These are phyloP conservation scores for Xiphias gladius DNA, from an alignment of 2,113 vertebrate species.

Conservation along the genomic window DNA sequence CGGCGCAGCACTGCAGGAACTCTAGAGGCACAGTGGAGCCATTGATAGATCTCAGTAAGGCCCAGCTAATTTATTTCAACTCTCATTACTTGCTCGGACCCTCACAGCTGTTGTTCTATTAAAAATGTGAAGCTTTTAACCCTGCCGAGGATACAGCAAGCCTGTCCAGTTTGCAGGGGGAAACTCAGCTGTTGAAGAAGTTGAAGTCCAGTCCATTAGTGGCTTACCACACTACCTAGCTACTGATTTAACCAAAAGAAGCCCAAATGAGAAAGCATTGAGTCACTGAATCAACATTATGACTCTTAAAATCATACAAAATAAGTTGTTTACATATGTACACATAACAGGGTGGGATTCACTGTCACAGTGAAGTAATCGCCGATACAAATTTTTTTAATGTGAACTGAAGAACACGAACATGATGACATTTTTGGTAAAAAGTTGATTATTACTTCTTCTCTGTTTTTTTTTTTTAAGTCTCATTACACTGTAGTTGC, in stretches of 20 bases:
- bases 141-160: constrained; percentile 76
- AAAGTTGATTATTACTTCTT: too few species aligned
- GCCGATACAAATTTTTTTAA: too few species aligned
- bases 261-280: not conserved
- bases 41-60: constrained; percentile 84
- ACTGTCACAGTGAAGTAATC: too few species aligned
- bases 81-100: constrained; percentile 84
- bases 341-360: too few species aligned
- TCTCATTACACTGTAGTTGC: too few species aligned
- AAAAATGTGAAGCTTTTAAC: constrained; percentile 88
- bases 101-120: constrained; percentile 87
- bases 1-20: not conserved
- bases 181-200: constrained; percentile 66
- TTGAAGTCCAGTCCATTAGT: not conserved
- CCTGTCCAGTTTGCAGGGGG: constrained; percentile 72
- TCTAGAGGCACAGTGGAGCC: constrained; percentile 60
- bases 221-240: not conserved
- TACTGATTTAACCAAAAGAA: not conserved
- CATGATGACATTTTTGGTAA: too few species aligned
- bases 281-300: not conserved
- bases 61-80: constrained; percentile 87
- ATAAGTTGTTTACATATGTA: too few species aligned
- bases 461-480: too few species aligned
- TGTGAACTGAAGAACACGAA: too few species aligned
- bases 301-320: not conserved